phyloP scores from a whole-genome alignment of 2,113 vertebrate species.

The Nettapus auritus region DNA sequence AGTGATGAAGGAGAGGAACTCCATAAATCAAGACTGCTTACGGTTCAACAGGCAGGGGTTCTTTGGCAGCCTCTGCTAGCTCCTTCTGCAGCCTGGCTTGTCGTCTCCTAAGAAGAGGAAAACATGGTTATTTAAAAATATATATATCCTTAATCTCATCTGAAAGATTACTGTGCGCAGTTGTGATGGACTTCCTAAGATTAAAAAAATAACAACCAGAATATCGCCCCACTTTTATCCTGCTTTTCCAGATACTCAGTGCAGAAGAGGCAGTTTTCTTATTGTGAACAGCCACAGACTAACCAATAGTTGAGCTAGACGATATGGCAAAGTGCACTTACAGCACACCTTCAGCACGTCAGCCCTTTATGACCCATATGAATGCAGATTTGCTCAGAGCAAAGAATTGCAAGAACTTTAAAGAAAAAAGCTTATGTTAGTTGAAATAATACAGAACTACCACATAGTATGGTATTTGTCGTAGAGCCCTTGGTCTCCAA shows the following conservation, averaged over 20 bases:
- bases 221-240: not conserved
- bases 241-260: not conserved
- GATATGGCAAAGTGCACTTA: not conserved
- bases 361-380: not conserved
- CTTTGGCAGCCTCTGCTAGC: constrained; percentile 96
- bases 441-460: not conserved
- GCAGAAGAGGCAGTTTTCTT: not conserved
- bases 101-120: constrained; percentile 79
- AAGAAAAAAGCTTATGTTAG: not conserved
- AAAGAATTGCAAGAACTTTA: not conserved
- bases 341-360: not conserved
- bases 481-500: not conserved
- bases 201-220: not conserved
- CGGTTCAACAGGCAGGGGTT: constrained; percentile 91
- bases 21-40: constrained; percentile 76
- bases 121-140: not conserved
- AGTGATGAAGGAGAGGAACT: not conserved
- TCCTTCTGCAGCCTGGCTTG: constrained; percentile 97
- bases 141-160: not conserved
- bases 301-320: not conserved
- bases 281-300: not conserved
- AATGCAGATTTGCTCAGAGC: not conserved
- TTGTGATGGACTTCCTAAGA: not conserved
- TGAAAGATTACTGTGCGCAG: not conserved
- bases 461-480: not conserved